Evolutionary conservation across 2,797 vertebrate genomes (phyloP), one percentile per base, ranked within the genome.

Genomic region (Delichon dasypus): DNA sequence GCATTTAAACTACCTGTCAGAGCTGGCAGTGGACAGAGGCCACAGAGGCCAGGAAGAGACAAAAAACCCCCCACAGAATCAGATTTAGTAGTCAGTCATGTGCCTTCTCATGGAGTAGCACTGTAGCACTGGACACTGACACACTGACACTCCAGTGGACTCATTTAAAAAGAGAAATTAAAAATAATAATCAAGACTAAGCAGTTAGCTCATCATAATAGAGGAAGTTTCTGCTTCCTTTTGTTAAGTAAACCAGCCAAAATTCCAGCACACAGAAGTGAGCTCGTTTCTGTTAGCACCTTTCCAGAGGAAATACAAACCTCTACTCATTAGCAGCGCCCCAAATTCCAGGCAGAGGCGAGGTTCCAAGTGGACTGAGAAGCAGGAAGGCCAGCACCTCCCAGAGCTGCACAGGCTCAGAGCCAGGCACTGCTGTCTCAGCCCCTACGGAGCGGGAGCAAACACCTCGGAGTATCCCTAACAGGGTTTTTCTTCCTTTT

Each of bases 381-480:
- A 26, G 68, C 47, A 71, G 81, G 16, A 68, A n/a, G 58, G 68
- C n/a, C 32, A 58, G 6, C 22, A 36, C 1, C 5, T 22, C 50
- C 27, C 65, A 38, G 48, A 45, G 13, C 45, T 47, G 10, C 42
- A 4, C 9, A 40, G 6, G 2, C 54, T 26, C 67, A 5, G 30
- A 42, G 66, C 47, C 61, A 9, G 34, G 64, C 72, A 88, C 47
- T 0, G 1, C 75, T 14, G 17, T 3, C 8, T 23, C 65, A 44
- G 62, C 27, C n/a, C 36, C 23, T 1, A 0, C 0, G 1, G 0
- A n/a, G 53, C 76, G 65, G 27, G 2, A 48, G 66, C 44, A 27
- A 66, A 62, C 74, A n/a, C 70, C 53, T 10, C 12, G 16, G 13
- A 66, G 22, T 1, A 11, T 10, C 8, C 0, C 47, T 16, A 29